Evolutionary conservation across 2,797 vertebrate genomes (phyloP).

Genomic region (Acrocephalus scirpaceus): DNA sequence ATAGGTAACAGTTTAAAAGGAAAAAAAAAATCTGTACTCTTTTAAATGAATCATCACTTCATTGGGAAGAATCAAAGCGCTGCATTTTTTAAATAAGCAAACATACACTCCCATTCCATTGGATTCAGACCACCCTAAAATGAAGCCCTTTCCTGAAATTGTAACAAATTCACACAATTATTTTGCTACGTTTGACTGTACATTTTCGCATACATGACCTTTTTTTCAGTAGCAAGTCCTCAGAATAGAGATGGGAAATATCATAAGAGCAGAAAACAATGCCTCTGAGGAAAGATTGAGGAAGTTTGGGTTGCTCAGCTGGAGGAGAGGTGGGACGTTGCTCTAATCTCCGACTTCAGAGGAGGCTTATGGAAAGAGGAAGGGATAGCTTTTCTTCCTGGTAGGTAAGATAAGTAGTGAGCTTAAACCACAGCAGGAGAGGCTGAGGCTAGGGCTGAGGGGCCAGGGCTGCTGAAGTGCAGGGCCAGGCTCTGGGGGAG

Average conservation of each 20-base stretch:
- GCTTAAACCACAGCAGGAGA: slow-evolving; percentile 52
- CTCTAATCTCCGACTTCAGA: slow-evolving; percentile 1
- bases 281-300: slow-evolving; percentile 14
- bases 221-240: not conserved
- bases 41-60: not conserved
- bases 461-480: not conserved
- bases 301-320: slow-evolving; percentile 39
- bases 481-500: not conserved
- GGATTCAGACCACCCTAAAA: not conserved
- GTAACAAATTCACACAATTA: not conserved
- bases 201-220: accelerated
- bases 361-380: slow-evolving; percentile 27
- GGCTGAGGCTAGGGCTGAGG: not conserved
- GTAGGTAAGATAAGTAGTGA: slow-evolving; percentile 52
- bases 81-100: not conserved
- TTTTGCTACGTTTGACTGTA: not conserved
- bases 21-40: not conserved
- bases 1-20: not conserved
- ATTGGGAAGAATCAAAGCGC: not conserved
- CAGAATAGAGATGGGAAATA: not conserved
- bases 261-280: not conserved
- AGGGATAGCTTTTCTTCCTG: slow-evolving; percentile 50
- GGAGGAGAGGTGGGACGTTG: slow-evolving; percentile 12
- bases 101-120: not conserved
- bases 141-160: not conserved